phyloP scores from a whole-genome alignment of 1,140 invertebrate genomes.

The Contarinia nasturtii region DNA sequence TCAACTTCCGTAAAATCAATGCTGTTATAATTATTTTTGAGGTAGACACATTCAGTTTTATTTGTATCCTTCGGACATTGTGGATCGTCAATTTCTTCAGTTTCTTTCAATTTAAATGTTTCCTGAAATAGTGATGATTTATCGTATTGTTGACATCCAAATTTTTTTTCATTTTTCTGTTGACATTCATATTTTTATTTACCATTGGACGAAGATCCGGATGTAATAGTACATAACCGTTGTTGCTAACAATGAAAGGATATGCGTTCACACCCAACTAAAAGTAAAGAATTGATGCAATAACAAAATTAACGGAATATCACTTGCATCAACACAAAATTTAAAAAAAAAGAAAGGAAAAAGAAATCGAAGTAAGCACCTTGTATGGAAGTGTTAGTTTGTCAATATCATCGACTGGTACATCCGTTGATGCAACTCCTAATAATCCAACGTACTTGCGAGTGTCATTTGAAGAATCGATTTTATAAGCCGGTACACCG shows the following conservation, averaged over 20 bases:
- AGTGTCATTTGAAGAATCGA: slow-evolving; percentile 33
- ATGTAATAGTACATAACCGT: slow-evolving; percentile 78
- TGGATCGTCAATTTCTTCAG: too few relatives aligned
- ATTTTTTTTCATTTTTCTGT: background rate
- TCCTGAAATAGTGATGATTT: background rate
- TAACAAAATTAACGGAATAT: background rate
- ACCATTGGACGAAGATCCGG: slow-evolving; percentile 56
- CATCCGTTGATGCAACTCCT: slow-evolving; percentile 83
- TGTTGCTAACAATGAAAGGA: slow-evolving; percentile 88
- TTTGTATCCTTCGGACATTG: background rate
- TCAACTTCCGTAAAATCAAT: slow-evolving; percentile 92
- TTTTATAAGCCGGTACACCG: slow-evolving; percentile 62
- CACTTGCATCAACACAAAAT: background rate
- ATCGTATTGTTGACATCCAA: background rate
- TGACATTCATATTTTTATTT: slow-evolving; percentile 14
- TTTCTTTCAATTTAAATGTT: too few relatives aligned
- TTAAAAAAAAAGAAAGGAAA: slow-evolving; percentile 3
- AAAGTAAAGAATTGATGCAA: slow-evolving; percentile 12
- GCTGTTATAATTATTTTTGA: slow-evolving; percentile 90
- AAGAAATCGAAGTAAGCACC: slow-evolving; percentile 17
- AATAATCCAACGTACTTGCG: slow-evolving; percentile 52
- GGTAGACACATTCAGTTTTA: slow-evolving; percentile 5
- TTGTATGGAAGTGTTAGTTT: slow-evolving; percentile 70
- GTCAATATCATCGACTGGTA: slow-evolving; percentile 76
- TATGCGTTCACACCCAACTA: slow-evolving; percentile 90